Evolutionary conservation across 2,113 vertebrate genomes (phyloP).

Genomic region (Oryzias woworae): DNA sequence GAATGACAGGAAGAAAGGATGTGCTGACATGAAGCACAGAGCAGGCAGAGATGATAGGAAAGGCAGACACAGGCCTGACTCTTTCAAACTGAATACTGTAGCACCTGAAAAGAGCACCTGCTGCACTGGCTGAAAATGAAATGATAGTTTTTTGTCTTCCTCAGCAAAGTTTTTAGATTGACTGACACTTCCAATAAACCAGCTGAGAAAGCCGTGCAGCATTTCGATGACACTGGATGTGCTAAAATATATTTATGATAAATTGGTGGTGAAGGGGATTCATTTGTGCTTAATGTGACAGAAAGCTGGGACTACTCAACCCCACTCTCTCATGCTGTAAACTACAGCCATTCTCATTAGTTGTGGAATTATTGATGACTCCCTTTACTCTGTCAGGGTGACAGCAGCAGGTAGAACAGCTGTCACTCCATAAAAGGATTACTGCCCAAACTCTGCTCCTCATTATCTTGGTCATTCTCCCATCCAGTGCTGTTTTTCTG

Average conservation of each 20-base stretch:
- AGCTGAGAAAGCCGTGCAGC: slow-evolving; percentile 52
- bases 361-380: slow-evolving; percentile 58
- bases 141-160: slow-evolving; percentile 33
- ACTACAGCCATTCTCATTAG: slow-evolving; percentile 68
- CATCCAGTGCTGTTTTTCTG: slow-evolving; percentile 11
- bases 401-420: slow-evolving; percentile 67
- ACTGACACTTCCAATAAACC: slow-evolving; percentile 61
- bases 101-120: slow-evolving; percentile 67
- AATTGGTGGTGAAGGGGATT: slow-evolving; percentile 49
- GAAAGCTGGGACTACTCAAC: slow-evolving; percentile 45
- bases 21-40: slow-evolving; percentile 65
- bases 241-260: slow-evolving; percentile 55
- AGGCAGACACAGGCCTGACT: slow-evolving; percentile 64
- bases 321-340: slow-evolving; percentile 49
- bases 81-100: slow-evolving; percentile 62
- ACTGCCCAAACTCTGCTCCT: slow-evolving; percentile 53
- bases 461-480: slow-evolving; percentile 63
- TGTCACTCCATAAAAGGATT: slow-evolving; percentile 73
- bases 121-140: slow-evolving; percentile 49
- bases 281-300: slow-evolving; percentile 44
- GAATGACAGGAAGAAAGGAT: slow-evolving; percentile 69
- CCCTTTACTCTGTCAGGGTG: slow-evolving; percentile 68
- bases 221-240: slow-evolving; percentile 50
- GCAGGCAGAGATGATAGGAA: slow-evolving; percentile 58
- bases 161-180: slow-evolving; percentile 50